Evolutionary conservation across 2,888 invertebrate genomes (phyloP).

Genomic region (Digitonthophagus gazella): DNA sequence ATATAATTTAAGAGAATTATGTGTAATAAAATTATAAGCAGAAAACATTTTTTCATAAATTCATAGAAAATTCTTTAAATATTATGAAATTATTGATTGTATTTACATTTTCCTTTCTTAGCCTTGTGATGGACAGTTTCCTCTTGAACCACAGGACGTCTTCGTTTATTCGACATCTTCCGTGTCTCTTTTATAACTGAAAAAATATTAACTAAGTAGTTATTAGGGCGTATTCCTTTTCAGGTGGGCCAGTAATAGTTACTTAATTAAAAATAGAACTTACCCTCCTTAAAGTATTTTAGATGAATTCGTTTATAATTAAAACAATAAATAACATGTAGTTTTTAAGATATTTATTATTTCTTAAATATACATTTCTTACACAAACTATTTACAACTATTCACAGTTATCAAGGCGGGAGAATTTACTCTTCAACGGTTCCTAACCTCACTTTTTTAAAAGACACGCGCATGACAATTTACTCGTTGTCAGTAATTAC

Average conservation of each 20-base stretch:
- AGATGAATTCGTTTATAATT: background rate
- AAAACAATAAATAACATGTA: no score
- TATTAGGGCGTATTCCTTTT: background rate
- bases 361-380: no score
- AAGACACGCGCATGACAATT: background rate
- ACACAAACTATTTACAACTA: background rate
- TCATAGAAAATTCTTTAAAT: constrained; percentile 10
- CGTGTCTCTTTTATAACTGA: background rate
- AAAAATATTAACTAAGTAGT: background rate
- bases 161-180: constrained; percentile 25
- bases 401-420: no score
- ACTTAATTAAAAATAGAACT: background rate
- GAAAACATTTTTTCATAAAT: no score
- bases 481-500: no score
- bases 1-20: no score
- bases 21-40: no score
- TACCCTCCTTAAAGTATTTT: background rate
- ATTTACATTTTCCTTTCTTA: constrained; percentile 37
- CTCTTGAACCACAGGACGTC: constrained; percentile 21
- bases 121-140: constrained; percentile 26
- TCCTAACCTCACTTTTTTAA: background rate
- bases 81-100: constrained; percentile 6
- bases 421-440: background rate
- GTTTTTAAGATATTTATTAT: no score
- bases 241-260: no score